These are phyloP conservation scores for Ahaetulla prasina DNA, from an alignment of 2,113 vertebrate species.

Conservation along the genomic window DNA sequence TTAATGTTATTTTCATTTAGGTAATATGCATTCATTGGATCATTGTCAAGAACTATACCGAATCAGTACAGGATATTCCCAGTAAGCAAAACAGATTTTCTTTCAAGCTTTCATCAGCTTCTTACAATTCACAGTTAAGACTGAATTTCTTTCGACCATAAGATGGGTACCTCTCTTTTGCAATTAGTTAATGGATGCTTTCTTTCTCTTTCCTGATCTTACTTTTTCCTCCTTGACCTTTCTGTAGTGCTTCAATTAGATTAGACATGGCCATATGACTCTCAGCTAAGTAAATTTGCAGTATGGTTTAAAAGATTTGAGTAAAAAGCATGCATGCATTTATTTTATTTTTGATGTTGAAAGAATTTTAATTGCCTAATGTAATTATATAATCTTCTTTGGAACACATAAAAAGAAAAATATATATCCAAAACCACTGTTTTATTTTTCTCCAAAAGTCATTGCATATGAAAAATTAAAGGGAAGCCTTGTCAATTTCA, in stretches of 20 bases:
- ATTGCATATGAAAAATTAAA: neutral
- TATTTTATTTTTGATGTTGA: slow-evolving; percentile 2
- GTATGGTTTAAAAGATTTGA: slow-evolving; percentile 13
- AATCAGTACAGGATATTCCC: neutral
- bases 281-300: slow-evolving; percentile 17
- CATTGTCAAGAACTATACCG: neutral
- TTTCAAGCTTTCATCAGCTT: slow-evolving; percentile 19
- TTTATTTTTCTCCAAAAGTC: neutral
- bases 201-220: slow-evolving; percentile 36
- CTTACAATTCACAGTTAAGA: slow-evolving; percentile 41
- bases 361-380: neutral
- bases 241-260: slow-evolving; percentile 50
- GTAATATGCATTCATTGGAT: neutral
- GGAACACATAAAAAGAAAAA: neutral
- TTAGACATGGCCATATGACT: slow-evolving; percentile 31
- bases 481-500: neutral
- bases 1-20: neutral
- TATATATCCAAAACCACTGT: neutral
- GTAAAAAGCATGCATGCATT: neutral
- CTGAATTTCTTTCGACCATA: slow-evolving; percentile 27
- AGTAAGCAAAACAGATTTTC: slow-evolving; percentile 20
- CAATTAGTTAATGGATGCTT: slow-evolving; percentile 62
- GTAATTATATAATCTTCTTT: neutral
- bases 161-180: slow-evolving; percentile 32
- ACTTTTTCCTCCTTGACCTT: slow-evolving; percentile 39